Percentiles rank a stretch among this genome's conserved stretches.
Conservation (phyloP, 2,888 invertebrate genomes). For the Zaprionus obscuricornis region DNA sequence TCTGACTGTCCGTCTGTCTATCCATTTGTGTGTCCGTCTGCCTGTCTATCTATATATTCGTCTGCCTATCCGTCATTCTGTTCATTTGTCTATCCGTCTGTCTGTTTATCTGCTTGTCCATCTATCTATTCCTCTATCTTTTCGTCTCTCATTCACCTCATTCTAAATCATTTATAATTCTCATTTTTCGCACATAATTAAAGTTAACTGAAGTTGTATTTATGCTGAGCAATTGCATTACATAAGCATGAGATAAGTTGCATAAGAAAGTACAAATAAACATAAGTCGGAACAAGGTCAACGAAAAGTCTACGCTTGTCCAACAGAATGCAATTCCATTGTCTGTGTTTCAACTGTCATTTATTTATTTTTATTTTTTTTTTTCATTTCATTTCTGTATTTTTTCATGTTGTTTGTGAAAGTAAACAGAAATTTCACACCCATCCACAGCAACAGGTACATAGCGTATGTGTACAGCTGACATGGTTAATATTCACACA, state of each 20-base stretch:
- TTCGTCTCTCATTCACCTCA: no score
- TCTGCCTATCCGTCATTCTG: no score
- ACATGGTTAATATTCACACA: constrained; percentile 17
- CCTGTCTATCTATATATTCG: no score
- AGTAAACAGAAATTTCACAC: constrained; percentile 64
- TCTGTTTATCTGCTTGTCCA: no score
- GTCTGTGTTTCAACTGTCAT: constrained; percentile 30
- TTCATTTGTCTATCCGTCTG: no score
- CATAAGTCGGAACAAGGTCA: constrained; percentile 54
- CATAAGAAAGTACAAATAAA: constrained; percentile 28
- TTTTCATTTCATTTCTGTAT: constrained; percentile 5
- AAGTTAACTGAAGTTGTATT: no score
- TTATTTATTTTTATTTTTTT: constrained; percentile 1
- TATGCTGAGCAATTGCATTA: constrained; percentile 26
- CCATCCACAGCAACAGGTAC: constrained; percentile 56
- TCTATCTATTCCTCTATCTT: no score
- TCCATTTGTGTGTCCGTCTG: no score
- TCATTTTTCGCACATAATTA: no score
- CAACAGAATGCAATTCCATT: constrained; percentile 67
- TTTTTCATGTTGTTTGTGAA: constrained; percentile 48
- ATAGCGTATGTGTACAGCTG: constrained; percentile 11
- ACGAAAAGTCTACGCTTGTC: no score
- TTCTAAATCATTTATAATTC: no score
- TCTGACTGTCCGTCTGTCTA: no score
- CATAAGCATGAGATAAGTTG: background rate